Base-by-base conservation (phyloP, 2,888 invertebrate species). In the Limnephilus marmoratus region DNA sequence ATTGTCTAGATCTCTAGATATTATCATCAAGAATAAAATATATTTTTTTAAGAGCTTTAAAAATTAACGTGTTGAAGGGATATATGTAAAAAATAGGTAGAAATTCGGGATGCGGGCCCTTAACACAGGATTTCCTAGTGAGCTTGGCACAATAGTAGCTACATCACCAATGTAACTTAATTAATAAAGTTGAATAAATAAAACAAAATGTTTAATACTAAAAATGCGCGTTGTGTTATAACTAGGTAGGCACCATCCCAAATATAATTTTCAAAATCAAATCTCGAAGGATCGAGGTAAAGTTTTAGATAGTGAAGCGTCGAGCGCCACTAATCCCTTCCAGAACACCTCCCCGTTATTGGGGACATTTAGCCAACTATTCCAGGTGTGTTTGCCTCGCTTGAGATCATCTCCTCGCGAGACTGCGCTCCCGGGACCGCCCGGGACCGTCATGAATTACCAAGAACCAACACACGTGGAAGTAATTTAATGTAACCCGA, bases 381-480 rank as follows among this genome's bases (percentile, higher is more conserved):
- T 37, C 87, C 34, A 29, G 68, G n/a, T 53, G 87, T 87, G 29
- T 87, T 86, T 45, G 29, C 29, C 49, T 86, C 11, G 13, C 85
- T n/a, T 45, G 85, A 41, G 85, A 45, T 45, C 82, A 24, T 81
- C 29, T 41, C 83, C 49, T 37, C 29, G 49, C 31, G 29, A 90
- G 31, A 49, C 81, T 90, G 31, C 13, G 85, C 90, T 90, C 92
- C 49, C n/a, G 93, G 92, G 91, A 93, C 41, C 41, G 1, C 9
- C 34, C 37, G 93, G 91, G 91, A 93, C 37, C 53, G 37, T 9
- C 82, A 81, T 92, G 92, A 93, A 93, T 92, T 91, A 93, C 92
- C 53, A 80, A 92, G 90, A 85, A 90, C 82, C 49, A 81, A 85
- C 45, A 89, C 82, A 92, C 86, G 91, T 90, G 90, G 45, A 92